Percentiles rank a stretch among this genome's conserved stretches.
Evolutionary conservation across 2,113 vertebrate species (phyloP).

Genomic region (Aplodontia rufa): DNA sequence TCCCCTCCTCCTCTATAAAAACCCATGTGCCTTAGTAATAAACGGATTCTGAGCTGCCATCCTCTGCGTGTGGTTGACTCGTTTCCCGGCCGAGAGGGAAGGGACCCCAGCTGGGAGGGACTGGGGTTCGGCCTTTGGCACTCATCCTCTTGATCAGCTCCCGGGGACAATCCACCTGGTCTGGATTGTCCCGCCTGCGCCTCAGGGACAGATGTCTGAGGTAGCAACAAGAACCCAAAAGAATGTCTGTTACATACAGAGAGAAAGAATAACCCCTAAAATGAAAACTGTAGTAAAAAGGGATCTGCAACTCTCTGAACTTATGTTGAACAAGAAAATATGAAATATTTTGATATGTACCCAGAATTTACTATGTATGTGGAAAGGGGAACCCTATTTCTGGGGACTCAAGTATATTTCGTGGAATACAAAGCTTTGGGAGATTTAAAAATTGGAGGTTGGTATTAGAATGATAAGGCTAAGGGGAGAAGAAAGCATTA

Average conservation of each 20-base stretch:
- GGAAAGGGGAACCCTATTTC: not conserved
- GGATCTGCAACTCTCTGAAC: not conserved
- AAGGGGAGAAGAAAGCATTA: not conserved
- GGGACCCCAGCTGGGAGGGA: no score
- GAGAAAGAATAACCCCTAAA: not conserved
- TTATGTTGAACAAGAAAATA: not conserved
- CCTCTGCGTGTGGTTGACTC: no score
- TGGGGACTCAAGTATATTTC: not conserved
- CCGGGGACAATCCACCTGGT: no score
- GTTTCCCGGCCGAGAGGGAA: no score
- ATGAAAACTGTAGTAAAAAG: not conserved
- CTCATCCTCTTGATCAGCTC: no score
- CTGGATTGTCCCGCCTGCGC: no score
- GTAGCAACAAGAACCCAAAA: no score
- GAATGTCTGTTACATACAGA: not conserved
- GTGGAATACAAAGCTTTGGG: not conserved
- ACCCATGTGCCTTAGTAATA: no score
- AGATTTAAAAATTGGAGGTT: not conserved
- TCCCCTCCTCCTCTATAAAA: no score
- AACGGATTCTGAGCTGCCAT: no score
- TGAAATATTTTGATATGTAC: not conserved
- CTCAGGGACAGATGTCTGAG: no score
- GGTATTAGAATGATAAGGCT: not conserved
- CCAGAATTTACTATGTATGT: not conserved
- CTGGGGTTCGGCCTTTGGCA: no score